These are phyloP conservation scores for Alloscopus bannaensis DNA, from an alignment of 2,888 invertebrate species.

Conservation along the genomic window DNA sequence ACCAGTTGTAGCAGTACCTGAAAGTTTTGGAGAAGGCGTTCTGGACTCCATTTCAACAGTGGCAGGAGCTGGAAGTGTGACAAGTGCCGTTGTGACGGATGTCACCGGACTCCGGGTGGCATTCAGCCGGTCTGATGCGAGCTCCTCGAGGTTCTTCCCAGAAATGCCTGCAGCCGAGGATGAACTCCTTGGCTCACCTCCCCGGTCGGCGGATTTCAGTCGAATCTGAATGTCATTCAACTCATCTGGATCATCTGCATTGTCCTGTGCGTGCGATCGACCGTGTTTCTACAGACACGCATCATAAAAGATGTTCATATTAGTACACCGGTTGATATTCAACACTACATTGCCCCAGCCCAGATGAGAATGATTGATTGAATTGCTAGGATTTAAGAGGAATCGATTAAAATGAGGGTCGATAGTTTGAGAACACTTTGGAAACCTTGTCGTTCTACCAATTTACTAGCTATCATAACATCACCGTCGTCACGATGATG, in stretches of 20 bases:
- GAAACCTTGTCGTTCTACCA: too few species aligned
- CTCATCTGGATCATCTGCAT: constrained; percentile 75
- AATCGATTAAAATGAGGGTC: too few species aligned
- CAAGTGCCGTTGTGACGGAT: constrained; percentile 72
- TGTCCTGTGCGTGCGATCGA: constrained; percentile 69
- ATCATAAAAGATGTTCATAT: constrained; percentile 33
- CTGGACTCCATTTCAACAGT: constrained; percentile 73
- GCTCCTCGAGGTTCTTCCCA: constrained; percentile 56
- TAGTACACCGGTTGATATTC: constrained; percentile 1
- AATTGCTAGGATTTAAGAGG: constrained; percentile 1
- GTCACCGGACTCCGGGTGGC: constrained; percentile 72
- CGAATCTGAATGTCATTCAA: constrained; percentile 76
- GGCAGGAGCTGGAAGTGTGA: constrained; percentile 72
- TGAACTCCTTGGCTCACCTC: constrained; percentile 52
- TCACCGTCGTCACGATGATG: too few species aligned
- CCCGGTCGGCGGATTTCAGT: constrained; percentile 73
- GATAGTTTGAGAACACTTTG: too few species aligned
- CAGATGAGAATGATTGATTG: constrained; percentile 12
- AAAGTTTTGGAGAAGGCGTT: constrained; percentile 69
- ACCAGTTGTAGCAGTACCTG: constrained; percentile 43
- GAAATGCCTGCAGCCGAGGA: constrained; percentile 62
- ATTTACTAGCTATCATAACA: too few species aligned
- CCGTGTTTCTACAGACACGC: constrained; percentile 71
- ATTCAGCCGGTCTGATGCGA: constrained; percentile 69
- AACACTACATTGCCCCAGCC: constrained; percentile 12